Evolutionary conservation across 2,113 vertebrate genomes (phyloP), one percentile per base, ranked within the genome.

Genomic region (Ciconia stormi): DNA sequence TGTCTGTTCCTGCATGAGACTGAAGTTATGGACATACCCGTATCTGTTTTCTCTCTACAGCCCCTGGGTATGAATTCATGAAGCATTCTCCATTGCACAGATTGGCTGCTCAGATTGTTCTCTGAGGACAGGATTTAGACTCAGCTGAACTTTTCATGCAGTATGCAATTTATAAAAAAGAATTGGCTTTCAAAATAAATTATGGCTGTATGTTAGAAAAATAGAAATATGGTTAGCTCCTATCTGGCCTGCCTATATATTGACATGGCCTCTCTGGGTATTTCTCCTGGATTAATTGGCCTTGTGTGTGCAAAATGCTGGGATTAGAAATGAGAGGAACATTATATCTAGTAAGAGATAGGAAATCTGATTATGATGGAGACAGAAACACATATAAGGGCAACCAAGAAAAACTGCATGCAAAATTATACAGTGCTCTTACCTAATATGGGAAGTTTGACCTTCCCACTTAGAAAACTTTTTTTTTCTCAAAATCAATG

Each of bases 171-270:
- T 90, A 56, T 89, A 26, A 72, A 82, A 95, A 82, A 85, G 61
- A 26, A 93, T 19, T 76, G 7, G 40, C 53, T 93, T 96, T 94
- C 93, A 95, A 96, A 95, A 90, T 62, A 92, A 93, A 82, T 82
- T 91, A 72, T 26, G 16, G 9, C 7, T 52, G 5, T 53, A 18
- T 27, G n/a, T 85, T 80, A 93, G 56, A 88, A 82, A 95, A 93
- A 65, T 4, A 93, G 36, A 88, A 85, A 62, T 90, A 90, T 1
- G 6, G 16, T 22, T 80, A 76, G 17, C 27, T 77, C 32, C 27
- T 82, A 18, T 56, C 56, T 90, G 52, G 10, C 49, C 40, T 90
- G 17, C 11, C 32, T 82, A 16, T 49, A 46, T 79, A 82, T 50
- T 69, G 23, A 12, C 32, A 53, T 38, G 19, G 32, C 3, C 30